phyloP scores from a whole-genome alignment of 2,888 invertebrate genomes.

The Heteropelma amictum region DNA sequence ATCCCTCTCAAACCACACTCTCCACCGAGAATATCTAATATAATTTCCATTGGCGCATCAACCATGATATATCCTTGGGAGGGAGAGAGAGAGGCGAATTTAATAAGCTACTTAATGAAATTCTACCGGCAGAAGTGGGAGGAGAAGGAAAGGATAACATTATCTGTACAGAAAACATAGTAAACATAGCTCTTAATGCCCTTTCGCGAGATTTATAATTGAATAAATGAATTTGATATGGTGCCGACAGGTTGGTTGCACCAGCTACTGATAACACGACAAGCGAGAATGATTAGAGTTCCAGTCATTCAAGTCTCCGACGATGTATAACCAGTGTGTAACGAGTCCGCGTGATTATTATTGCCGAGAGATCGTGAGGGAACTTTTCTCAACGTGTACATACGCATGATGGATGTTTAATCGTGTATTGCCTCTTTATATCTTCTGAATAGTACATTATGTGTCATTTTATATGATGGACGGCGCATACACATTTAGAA shows the following conservation, averaged over 20 bases:
- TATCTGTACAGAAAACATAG: neutral
- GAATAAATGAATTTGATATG: constrained; percentile 38
- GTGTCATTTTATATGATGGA: too few species aligned
- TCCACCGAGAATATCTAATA: neutral
- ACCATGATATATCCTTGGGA: neutral
- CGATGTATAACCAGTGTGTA: constrained; percentile 20
- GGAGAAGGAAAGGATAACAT: neutral
- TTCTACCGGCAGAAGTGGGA: neutral
- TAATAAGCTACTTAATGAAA: constrained; percentile 35
- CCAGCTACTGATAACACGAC: constrained; percentile 39
- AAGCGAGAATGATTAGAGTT: constrained; percentile 35
- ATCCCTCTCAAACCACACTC: neutral
- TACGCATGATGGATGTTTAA: constrained; percentile 40
- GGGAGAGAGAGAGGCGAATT: too few species aligned
- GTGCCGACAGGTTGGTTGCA: constrained; percentile 16
- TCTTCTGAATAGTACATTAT: constrained; percentile 18
- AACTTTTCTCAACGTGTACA: neutral
- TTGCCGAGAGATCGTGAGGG: constrained; percentile 31
- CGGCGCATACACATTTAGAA: too few species aligned
- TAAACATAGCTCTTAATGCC: neutral
- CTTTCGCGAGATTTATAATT: constrained; percentile 1
- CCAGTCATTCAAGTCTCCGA: constrained; percentile 30
- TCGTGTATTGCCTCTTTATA: constrained; percentile 27
- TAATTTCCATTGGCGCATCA: constrained; percentile 5
- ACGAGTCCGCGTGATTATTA: constrained; percentile 47